Evolutionary conservation across 35 echinoderm and acorn worm genomes (phyloP), one percentile per base, ranked within the genome.

Genomic region (Lytechinus variegatus): DNA sequence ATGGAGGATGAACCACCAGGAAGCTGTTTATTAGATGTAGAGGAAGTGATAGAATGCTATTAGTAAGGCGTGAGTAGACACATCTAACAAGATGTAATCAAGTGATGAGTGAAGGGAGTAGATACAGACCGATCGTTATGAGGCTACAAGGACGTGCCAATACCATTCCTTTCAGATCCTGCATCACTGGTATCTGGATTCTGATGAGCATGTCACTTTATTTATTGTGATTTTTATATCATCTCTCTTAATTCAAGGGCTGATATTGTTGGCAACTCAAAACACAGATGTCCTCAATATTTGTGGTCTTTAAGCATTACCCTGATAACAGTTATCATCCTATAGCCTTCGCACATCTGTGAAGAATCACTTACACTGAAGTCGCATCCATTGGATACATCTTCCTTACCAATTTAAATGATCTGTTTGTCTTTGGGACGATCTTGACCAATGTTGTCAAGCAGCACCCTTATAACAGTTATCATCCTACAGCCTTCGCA

Each of bases 1-100:
- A 72, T 13, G 16, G 61, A 72, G 19, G 21, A 79, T 44, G 33
- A 44, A 44, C 33, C 33, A 44, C 33, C 33, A 44, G 66, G 66
- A 79, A 79, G 66, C 66, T 79, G 66, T 79, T n/a, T 79, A 79
- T 79, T 24, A 79, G 66, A 79, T 79, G 66, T 79, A 79, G 66
- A n/a, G n/a, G 66, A n/a, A 79, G 66, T 79, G 19, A n/a, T n/a
- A 79, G 66, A 24, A 79, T 79, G 16, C 66, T 79, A 79, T 79
- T 79, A 79, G 66, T 24, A 24, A 79, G 66, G 66, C 66, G 66
- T 79, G 66, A 79, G 66, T 79, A n/a, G 66, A 79, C 66, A 79
- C 66, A 79, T 79, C 66, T n/a, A 79, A 79, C 66, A 79, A 79
- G 66, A 79, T 79, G 66, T 16, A 24, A 79, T 79, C 66, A 79